Percentiles rank a stretch among this genome's conserved stretches.
phyloP scores from a whole-genome alignment of 2,113 vertebrate species.

The Hippopotamus amphibius region DNA sequence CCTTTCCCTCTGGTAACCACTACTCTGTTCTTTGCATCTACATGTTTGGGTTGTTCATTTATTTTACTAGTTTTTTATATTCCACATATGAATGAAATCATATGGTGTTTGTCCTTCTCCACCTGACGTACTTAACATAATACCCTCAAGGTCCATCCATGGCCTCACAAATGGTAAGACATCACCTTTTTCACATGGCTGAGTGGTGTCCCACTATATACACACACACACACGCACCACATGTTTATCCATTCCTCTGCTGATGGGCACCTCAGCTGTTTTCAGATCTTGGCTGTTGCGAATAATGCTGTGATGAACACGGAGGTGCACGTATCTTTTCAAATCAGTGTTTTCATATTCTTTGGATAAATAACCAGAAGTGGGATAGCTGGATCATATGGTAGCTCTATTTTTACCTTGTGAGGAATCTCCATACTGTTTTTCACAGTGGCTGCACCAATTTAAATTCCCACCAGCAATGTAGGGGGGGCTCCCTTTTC shows the following conservation, averaged over 20 bases:
- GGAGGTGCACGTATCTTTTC: background rate
- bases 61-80: background rate
- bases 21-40: background rate
- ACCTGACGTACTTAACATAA: background rate
- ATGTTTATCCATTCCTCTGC: background rate
- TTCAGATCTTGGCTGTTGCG: background rate
- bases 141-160: background rate
- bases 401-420: background rate
- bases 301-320: background rate
- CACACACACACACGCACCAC: background rate
- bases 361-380: background rate
- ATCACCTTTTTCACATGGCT: background rate
- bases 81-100: background rate
- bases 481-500: background rate
- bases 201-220: background rate
- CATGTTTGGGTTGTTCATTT: background rate
- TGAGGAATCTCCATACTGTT: background rate
- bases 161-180: background rate
- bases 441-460: background rate
- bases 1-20: background rate
- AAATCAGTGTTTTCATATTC: background rate
- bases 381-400: background rate
- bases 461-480: background rate
- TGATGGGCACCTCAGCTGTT: background rate
- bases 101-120: background rate